A percentile compares a stretch with the other conserved stretches of the same genome.
Evolutionary conservation across 2,888 invertebrate genomes (phyloP).

Genomic region (Andrena camellia): DNA sequence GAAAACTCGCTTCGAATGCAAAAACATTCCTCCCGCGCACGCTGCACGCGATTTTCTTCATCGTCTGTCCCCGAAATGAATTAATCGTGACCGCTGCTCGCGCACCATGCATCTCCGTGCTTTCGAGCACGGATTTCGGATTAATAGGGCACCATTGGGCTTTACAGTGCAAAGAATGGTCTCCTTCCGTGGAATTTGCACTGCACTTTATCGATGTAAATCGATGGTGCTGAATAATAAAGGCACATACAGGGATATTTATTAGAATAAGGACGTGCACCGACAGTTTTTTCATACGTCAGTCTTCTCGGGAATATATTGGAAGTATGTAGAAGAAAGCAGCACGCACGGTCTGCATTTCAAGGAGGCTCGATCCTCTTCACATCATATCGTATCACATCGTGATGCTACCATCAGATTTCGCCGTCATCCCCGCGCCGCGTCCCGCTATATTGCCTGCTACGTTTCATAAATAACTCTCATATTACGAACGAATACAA

Average conservation of each 20-base stretch:
- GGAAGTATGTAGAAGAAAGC: not conserved
- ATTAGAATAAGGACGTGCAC: not conserved
- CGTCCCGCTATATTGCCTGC: slow-evolving; percentile 77
- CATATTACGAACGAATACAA: slow-evolving; percentile 82
- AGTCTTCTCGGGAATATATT: slow-evolving; percentile 18
- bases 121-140: not conserved
- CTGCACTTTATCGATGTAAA: too few species aligned
- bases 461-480: slow-evolving; percentile 84
- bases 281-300: not conserved
- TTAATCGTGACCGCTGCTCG: not conserved
- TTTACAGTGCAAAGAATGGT: not conserved
- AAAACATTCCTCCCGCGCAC: not conserved
- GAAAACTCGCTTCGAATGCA: slow-evolving; percentile 41
- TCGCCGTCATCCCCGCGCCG: slow-evolving; percentile 66
- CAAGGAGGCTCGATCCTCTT: slow-evolving; percentile 74
- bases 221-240: not conserved
- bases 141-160: not conserved
- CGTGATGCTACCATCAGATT: slow-evolving; percentile 74
- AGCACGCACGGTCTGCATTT: slow-evolving; percentile 59
- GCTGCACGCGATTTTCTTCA: not conserved
- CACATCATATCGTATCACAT: slow-evolving; percentile 79
- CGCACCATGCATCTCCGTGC: not conserved
- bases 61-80: not conserved
- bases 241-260: not conserved
- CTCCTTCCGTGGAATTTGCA: not conserved